Base-by-base conservation (phyloP, 2,797 vertebrate species). In the Phoebastria nigripes region DNA sequence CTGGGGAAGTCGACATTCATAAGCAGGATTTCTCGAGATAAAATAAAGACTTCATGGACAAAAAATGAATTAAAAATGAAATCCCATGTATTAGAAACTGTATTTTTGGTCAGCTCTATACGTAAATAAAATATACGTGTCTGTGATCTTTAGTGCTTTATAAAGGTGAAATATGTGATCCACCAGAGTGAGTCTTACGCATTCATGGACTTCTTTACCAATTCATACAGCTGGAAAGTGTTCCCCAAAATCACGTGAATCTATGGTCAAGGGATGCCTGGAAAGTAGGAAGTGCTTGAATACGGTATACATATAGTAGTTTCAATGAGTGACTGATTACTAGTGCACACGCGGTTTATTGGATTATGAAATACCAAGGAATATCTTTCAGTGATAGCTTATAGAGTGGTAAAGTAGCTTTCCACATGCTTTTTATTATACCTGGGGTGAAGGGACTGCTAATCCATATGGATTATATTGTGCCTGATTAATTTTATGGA, bases 401-500 rank as follows among this genome's bases (percentile, higher is more conserved):
- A 52, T 25, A 80, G 25, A 66, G 28, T 49, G 22, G 20, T 70
- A 77, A 91, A 93, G 76, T 46, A 93, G 44, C 16, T 77, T 77
- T 94, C 42, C 59, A 73, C 52, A 41, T 67, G 22, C 7, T 88
- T 94, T 88, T 88, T 86, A 86, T 76, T 92, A 72, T 31, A 74
- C 46, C 42, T 90, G 73, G 21, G 3, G 18, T 89, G 65, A 82
- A 88, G 19, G 18, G 42, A 82, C 37, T 87, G 55, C 39, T 96
- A 90, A 89, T 87, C 62, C 70, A 51, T 84, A 82, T 41, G 71
- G 63, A 79, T 39, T 89, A 52, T 59, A 82, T 80, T 79, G 28
- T 79, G 22, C 62, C 59, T 7, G 52, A 84, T 93, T 92, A 80
- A 25, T 82, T 94, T 90, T 89, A 73, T 59, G 7, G 46, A 96